Conservation (phyloP, 2,888 invertebrate species). For the Cephus pygmeus region DNA sequence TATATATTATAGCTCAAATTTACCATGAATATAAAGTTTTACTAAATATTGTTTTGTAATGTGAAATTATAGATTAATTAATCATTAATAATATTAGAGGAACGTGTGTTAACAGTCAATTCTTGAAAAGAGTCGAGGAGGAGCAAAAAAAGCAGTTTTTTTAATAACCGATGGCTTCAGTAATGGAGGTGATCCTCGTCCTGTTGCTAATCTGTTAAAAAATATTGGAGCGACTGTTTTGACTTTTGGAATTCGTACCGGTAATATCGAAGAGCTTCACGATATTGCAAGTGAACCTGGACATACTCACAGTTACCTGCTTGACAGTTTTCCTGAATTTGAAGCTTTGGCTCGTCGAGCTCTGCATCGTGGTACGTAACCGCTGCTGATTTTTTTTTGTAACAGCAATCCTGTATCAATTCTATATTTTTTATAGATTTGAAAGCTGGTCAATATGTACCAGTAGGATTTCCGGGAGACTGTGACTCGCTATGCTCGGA, state of each 20-base stretch:
- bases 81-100: slow-evolving; percentile 10
- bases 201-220: slow-evolving; percentile 71
- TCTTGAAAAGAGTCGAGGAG: slow-evolving; percentile 64
- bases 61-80: slow-evolving; percentile 3
- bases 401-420: background rate
- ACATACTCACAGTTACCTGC: slow-evolving; percentile 73
- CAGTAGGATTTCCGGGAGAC: slow-evolving; percentile 64
- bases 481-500: slow-evolving; percentile 70
- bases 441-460: slow-evolving; percentile 71
- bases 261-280: slow-evolving; percentile 73
- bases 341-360: slow-evolving; percentile 76
- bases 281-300: slow-evolving; percentile 75
- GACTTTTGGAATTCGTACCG: slow-evolving; percentile 74
- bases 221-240: slow-evolving; percentile 69
- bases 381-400: slow-evolving; percentile 3
- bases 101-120: slow-evolving; percentile 62
- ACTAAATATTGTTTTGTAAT: background rate
- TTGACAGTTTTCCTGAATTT: slow-evolving; percentile 77
- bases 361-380: slow-evolving; percentile 71
- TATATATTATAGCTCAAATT: background rate
- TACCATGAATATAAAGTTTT: background rate
- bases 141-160: slow-evolving; percentile 73
- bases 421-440: slow-evolving; percentile 67
- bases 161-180: slow-evolving; percentile 79
- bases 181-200: slow-evolving; percentile 76